Base-by-base conservation (phyloP, 1,140 invertebrate species). In the Caenorhabditis latens region DNA sequence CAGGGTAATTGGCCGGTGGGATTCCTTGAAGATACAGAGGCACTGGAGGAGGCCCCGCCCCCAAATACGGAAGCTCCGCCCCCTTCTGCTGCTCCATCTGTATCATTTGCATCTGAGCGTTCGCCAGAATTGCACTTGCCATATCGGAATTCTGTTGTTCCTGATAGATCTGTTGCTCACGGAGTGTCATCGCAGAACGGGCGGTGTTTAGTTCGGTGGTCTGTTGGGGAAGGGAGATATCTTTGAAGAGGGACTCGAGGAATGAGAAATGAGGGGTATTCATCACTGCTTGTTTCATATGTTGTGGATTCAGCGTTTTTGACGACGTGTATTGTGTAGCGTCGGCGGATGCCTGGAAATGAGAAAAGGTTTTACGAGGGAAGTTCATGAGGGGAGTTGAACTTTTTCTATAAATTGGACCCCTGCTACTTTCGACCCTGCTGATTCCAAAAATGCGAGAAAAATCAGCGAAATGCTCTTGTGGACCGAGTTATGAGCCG, bases 251-350 rank as follows among this genome's bases (percentile, higher is more conserved):
- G 7, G 84, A 55, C 82, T 91, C 90, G 21, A 91, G 84, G 55
- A 91, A 91, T 19, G 86, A 9, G 61, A 91, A 92, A 48, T 91
- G 89, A 19, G 88, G 90, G 83, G 75, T 90, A 21, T 58, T 67
- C 13, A 84, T 61, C 43, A 91, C 84, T 11, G 91, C 90, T 53
- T 88, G 71, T 40, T 89, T 90, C 63, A 92, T 92, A 63, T 92
- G 91, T 48, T 86, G 48, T 32, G 91, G 91, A 8, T 90, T 88
- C 0, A 92, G 83, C 14, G 91, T 92, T 40, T 89, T 85, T 8
- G 91, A 83, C 42, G 83, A 83, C 13, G 90, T 87, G 42, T 40
- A 50, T 75, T 84, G 84, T 3, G 84, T 84, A 6, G 65, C 67
- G 7, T 71, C 65, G 14, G 87, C 83, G 3, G 87, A 40, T 2